Conservation (phyloP, 2,797 vertebrate genomes). For the Gobio occitaniae region DNA sequence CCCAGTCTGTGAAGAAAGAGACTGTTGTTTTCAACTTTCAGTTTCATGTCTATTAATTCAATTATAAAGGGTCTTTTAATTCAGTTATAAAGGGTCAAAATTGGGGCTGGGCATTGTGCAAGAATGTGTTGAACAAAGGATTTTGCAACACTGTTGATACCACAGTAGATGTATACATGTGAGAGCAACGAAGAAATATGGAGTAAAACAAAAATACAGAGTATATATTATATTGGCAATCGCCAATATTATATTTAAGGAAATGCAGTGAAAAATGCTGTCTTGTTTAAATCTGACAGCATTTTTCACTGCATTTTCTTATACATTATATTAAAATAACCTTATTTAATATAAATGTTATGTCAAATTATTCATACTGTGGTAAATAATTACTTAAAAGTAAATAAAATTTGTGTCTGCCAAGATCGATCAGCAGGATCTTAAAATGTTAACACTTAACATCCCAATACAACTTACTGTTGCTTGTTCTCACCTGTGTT, state of each 20-base stretch:
- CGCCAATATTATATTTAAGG: too few relatives aligned
- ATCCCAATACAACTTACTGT: neutral
- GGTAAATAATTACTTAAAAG: neutral
- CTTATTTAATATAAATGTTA: neutral
- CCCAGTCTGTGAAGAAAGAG: constrained; percentile 23
- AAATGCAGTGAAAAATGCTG: too few relatives aligned
- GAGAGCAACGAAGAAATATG: neutral
- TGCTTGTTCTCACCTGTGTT: constrained; percentile 38
- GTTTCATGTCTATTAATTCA: constrained; percentile 3
- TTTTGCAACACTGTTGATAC: neutral
- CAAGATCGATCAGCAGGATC: neutral
- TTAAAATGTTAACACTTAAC: neutral
- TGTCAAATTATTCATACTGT: neutral
- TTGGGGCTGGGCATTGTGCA: neutral
- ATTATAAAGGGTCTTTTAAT: neutral
- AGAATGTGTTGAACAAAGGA: neutral
- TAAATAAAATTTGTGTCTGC: neutral
- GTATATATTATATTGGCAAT: too few relatives aligned
- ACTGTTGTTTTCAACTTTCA: constrained; percentile 32
- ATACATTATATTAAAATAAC: neutral
- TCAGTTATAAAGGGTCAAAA: neutral
- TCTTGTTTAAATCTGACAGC: neutral
- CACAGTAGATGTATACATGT: neutral
- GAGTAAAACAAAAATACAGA: neutral
- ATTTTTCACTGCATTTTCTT: neutral